Percentiles rank a stretch among this genome's conserved stretches.
phyloP scores from a whole-genome alignment of 2,797 vertebrate genomes.

The Sitta carolinensis region DNA sequence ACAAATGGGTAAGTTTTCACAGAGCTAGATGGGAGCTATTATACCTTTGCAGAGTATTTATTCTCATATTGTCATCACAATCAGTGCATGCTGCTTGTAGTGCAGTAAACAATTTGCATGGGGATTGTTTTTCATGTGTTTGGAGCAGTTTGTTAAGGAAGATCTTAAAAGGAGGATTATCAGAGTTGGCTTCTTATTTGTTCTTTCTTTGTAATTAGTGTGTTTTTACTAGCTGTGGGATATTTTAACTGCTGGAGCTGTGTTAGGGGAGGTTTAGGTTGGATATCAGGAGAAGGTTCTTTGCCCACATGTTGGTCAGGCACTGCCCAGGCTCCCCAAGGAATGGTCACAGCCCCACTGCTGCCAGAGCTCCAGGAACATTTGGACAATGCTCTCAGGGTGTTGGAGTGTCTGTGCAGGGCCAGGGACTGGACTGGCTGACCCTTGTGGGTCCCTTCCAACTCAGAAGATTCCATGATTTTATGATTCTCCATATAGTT shows the following conservation, averaged over 20 bases:
- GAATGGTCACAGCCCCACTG: accelerated
- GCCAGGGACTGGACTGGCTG: not conserved
- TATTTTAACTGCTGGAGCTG: not conserved
- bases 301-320: accelerated
- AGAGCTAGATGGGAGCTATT: not conserved
- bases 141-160: not conserved
- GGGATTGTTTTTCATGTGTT: not conserved
- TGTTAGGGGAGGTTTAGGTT: not conserved
- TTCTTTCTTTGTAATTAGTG: not conserved
- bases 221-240: not conserved
- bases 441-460: not conserved
- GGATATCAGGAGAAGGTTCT: not conserved
- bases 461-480: not conserved
- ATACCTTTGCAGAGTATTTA: not conserved
- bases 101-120: not conserved
- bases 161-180: not conserved
- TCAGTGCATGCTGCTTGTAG: not conserved
- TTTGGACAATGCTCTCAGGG: accelerated
- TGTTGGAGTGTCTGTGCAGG: not conserved
- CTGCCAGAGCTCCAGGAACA: not conserved
- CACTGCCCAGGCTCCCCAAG: not conserved
- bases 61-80: not conserved
- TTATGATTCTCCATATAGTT: not conserved
- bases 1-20: not conserved
- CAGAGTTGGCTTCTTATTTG: not conserved